Percentiles rank a stretch among this genome's conserved stretches.
Evolutionary conservation across 1,140 invertebrate genomes (phyloP).

Genomic region (Aphis craccivora): DNA sequence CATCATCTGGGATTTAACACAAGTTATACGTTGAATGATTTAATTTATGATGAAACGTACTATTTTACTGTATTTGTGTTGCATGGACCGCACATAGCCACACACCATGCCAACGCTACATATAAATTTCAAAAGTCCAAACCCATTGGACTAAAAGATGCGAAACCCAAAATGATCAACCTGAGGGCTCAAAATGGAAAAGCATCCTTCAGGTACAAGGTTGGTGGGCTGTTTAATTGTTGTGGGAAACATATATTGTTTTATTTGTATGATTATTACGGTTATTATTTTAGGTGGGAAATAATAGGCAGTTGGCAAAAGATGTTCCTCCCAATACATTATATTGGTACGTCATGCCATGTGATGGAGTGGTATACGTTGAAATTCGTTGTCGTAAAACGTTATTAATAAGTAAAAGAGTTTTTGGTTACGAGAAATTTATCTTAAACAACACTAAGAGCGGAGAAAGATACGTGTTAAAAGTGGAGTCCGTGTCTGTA

Average conservation of each 20-base stretch:
- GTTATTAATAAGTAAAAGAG: conserved; percentile 61
- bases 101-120: conserved; percentile 63
- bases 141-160: conserved; percentile 63
- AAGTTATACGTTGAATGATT: conserved; percentile 68
- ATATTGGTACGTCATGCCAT: conserved; percentile 65
- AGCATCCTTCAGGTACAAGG: conserved; percentile 64
- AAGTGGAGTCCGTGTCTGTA: conserved; percentile 62
- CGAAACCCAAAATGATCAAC: conserved; percentile 63
- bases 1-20: conserved; percentile 68
- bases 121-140: conserved; percentile 60
- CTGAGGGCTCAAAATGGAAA: conserved; percentile 64
- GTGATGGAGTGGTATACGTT: conserved; percentile 64
- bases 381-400: conserved; percentile 60
- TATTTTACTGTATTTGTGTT: conserved; percentile 66
- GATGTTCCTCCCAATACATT: conserved; percentile 59
- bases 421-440: conserved; percentile 63
- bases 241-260: neutral
- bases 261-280: neutral
- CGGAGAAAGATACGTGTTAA: conserved; percentile 63
- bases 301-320: neutral
- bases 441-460: conserved; percentile 61
- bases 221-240: conserved; percentile 58
- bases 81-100: conserved; percentile 64
- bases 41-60: conserved; percentile 66
- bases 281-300: conserved; percentile 59